Evolutionary conservation across 2,113 vertebrate genomes (phyloP), one percentile per base, ranked within the genome.

Genomic region (Paraplagusia blochii): DNA sequence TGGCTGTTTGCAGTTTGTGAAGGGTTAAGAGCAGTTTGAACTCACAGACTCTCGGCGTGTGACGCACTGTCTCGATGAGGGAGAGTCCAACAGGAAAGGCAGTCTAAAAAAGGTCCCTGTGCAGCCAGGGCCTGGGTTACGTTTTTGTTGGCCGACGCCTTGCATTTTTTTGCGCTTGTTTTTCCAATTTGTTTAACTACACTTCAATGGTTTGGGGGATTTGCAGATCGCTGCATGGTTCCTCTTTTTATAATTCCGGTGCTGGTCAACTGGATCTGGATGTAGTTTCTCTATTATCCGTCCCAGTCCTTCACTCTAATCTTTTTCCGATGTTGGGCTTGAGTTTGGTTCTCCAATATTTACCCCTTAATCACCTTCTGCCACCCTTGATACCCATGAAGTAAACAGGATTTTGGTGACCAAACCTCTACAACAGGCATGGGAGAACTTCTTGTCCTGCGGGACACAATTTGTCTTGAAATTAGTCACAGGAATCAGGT

Each of bases 61-160:
- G 89, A 90, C 87, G 88, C 87, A 90, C 83, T 79, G 89, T 90
- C 88, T 90, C 85, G 76, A 78, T 82, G 81, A 85, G 81, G 84
- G 84, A 88, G 81, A 88, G 80, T 79, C 82, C 66, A 83, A 91
- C 86, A 88, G 88, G 87, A 90, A 91, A 88, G 71, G 84, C 85
- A 80, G 89, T 85, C 88, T 87, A 84, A 88, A 90, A 85, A 88
- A 79, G 86, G 83, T 88, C 87, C 87, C 84, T 76, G 82, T 83
- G 74, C 87, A 86, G 85, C 65, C 44, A 72, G 70, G 84, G 82
- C 74, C 80, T 78, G 69, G 81, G 86, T 81, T 85, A 83, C 81
- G 69, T 90, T 90, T 91, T 88, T 83, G 87, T 91, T 91, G 90
- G 89, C 88, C 74, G 62, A 72, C 79, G 63, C 56, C 56, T 77